These are phyloP conservation scores for Chaetophractus vellerosus DNA, from an alignment of 2,797 vertebrate species.

Conservation along the genomic window DNA sequence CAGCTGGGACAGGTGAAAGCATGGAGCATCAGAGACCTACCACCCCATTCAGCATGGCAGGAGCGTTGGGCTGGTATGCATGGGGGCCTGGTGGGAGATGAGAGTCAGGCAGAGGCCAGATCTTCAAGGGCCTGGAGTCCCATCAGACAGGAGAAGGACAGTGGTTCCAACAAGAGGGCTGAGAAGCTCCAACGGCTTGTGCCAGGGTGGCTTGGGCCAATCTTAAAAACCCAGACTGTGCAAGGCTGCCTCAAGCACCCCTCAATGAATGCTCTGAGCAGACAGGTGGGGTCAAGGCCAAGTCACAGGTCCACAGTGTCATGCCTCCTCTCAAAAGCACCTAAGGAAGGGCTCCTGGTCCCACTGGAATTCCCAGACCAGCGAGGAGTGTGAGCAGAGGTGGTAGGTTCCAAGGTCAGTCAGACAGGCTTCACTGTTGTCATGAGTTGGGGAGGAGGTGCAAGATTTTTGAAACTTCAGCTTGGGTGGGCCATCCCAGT, in stretches of 20 bases:
- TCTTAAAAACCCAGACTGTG: neutral
- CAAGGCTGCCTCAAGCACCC: neutral
- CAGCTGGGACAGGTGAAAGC: neutral
- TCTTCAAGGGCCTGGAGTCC: neutral
- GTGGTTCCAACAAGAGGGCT: neutral
- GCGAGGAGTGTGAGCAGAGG: neutral
- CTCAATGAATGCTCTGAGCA: neutral
- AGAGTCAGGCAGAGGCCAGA: neutral
- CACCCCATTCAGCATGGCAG: neutral
- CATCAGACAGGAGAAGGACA: neutral
- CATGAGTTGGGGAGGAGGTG: neutral
- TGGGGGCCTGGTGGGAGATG: neutral
- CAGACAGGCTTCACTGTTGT: neutral
- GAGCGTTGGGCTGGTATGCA: no score
- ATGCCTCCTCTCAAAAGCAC: neutral
- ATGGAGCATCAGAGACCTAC: rapidly evolving
- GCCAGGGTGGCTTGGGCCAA: neutral
- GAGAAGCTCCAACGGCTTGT: neutral
- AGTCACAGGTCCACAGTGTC: neutral
- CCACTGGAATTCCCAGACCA: neutral
- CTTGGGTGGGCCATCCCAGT: neutral
- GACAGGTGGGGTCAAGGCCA: neutral
- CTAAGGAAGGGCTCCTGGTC: neutral
- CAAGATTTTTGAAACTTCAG: neutral
- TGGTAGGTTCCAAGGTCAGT: neutral